phyloP scores from a whole-genome alignment of 2,797 vertebrate species.

The Xyrichtys novacula region DNA sequence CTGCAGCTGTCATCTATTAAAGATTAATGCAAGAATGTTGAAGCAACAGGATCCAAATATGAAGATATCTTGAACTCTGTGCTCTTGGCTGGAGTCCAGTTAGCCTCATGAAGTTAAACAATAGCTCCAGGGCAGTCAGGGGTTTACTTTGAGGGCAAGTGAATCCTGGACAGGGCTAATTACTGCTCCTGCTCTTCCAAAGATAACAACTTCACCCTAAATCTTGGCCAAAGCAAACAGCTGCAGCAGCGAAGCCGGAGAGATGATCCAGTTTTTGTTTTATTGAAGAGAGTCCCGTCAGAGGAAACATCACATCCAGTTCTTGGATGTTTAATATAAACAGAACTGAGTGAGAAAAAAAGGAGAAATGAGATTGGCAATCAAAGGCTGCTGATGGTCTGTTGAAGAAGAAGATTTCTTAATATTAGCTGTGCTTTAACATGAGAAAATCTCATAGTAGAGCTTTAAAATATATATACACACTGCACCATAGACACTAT shows the following conservation, averaged over 20 bases:
- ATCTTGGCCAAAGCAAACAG: slow-evolving; percentile 64
- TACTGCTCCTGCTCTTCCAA: slow-evolving; percentile 63
- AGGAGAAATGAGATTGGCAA: slow-evolving; percentile 10
- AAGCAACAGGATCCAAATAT: slow-evolving; percentile 30
- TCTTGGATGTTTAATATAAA: slow-evolving; percentile 28
- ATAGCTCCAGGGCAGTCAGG: slow-evolving; percentile 36
- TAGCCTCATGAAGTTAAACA: slow-evolving; percentile 45
- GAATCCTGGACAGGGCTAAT: slow-evolving; percentile 57
- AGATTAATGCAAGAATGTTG: slow-evolving; percentile 8
- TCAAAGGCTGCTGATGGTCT: slow-evolving; percentile 32
- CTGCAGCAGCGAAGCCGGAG: slow-evolving; percentile 25
- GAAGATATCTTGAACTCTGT: slow-evolving; percentile 29
- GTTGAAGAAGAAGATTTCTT: too few species aligned
- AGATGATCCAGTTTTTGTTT: slow-evolving; percentile 45
- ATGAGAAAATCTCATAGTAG: too few species aligned
- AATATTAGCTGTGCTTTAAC: too few species aligned
- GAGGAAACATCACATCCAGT: slow-evolving; percentile 20
- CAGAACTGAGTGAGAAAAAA: slow-evolving; percentile 30
- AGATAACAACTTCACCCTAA: slow-evolving; percentile 70
- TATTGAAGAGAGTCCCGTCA: slow-evolving; percentile 38
- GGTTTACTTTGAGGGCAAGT: slow-evolving; percentile 54
- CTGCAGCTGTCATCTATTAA: slow-evolving; percentile 19
- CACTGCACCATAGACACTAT: too few species aligned
- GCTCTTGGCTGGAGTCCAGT: slow-evolving; percentile 33
- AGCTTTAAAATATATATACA: too few species aligned